A percentile compares a stretch with the other conserved stretches of the same genome.
Conservation (phyloP, 2,113 vertebrate genomes). For the Galeopterus variegatus region DNA sequence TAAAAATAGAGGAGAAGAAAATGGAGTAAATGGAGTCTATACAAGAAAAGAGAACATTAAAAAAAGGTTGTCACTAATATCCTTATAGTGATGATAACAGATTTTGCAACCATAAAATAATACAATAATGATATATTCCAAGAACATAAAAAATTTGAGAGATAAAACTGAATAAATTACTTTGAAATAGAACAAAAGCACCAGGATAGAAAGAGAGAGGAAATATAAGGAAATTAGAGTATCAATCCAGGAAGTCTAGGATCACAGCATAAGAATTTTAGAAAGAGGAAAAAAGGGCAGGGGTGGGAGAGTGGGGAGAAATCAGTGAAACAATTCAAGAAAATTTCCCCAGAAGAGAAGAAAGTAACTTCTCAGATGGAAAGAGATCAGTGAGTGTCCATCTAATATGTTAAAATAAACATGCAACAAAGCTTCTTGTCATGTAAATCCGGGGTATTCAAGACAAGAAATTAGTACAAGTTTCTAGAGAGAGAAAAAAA, state of each 20-base stretch:
- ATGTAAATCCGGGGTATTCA: not conserved
- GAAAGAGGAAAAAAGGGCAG: not conserved
- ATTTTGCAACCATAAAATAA: not conserved
- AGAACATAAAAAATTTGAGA: not conserved
- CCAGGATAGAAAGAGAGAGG: not conserved
- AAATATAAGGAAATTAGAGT: not conserved
- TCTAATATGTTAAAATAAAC: not conserved
- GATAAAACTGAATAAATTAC: conserved; percentile 2
- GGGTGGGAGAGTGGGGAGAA: no score
- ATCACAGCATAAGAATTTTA: not conserved
- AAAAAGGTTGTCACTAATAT: not conserved
- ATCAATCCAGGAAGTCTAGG: not conserved
- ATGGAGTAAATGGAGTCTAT: not conserved
- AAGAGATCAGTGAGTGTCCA: not conserved
- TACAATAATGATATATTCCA: not conserved
- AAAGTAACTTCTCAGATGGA: not conserved
- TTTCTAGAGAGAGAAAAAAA: not conserved
- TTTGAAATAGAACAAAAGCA: not conserved
- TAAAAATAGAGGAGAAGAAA: not conserved
- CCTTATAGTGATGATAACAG: not conserved
- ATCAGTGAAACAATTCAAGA: not conserved
- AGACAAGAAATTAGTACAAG: not conserved
- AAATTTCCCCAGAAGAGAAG: not conserved
- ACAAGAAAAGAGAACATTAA: not conserved
- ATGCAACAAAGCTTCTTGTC: not conserved